A percentile compares a stretch with the other conserved stretches of the same genome.
Conservation (phyloP, 2,797 vertebrate species). For the Hippocampus kuda region DNA sequence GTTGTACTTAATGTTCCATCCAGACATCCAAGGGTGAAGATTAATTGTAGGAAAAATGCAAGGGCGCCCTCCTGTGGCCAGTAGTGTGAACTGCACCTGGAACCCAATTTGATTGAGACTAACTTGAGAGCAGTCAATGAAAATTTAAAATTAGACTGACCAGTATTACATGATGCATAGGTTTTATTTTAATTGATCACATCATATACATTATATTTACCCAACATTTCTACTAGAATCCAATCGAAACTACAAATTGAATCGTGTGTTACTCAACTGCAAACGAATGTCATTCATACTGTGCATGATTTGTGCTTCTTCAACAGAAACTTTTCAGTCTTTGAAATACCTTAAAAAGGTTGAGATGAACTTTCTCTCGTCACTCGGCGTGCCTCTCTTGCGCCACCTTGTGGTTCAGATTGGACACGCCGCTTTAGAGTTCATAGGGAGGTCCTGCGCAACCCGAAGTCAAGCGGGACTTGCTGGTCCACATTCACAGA, state of each 20-base stretch:
- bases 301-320: neutral
- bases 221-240: neutral
- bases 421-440: slow-evolving; percentile 21
- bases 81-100: slow-evolving; percentile 20
- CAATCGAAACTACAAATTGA: neutral
- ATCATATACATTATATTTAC: neutral
- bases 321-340: neutral
- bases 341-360: neutral
- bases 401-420: slow-evolving; percentile 52
- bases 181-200: neutral
- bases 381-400: slow-evolving; percentile 10
- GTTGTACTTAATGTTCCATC: slow-evolving; percentile 71
- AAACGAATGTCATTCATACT: neutral
- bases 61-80: slow-evolving; percentile 62
- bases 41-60: slow-evolving; percentile 32
- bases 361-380: slow-evolving; percentile 13
- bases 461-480: slow-evolving; percentile 15
- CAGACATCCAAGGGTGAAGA: slow-evolving; percentile 42
- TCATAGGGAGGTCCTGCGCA: slow-evolving; percentile 44
- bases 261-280: neutral
- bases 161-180: neutral
- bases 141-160: neutral
- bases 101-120: slow-evolving; percentile 1
- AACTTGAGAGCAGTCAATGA: neutral
- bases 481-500: slow-evolving; percentile 25